A percentile compares a stretch with the other conserved stretches of the same genome.
These are phyloP conservation scores for Eulemur coronatus DNA, from an alignment of 2,797 vertebrate genomes.

Conservation along the genomic window DNA sequence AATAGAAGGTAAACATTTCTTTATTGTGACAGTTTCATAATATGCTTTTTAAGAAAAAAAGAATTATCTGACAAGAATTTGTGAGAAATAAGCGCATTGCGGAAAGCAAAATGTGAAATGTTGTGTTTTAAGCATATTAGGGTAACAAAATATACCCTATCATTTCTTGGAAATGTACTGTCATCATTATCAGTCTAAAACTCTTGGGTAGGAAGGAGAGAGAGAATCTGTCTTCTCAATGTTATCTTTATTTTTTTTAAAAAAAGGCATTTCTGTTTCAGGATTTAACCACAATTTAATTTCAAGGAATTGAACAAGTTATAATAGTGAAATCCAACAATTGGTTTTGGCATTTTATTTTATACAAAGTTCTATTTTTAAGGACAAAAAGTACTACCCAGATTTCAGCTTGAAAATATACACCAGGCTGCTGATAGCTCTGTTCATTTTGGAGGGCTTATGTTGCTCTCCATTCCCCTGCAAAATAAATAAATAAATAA, in stretches of 20 bases:
- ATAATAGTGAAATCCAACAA: background rate
- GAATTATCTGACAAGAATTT: background rate
- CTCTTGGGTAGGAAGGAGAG: background rate
- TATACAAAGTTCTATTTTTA: background rate
- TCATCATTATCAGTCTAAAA: background rate
- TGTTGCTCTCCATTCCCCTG: background rate
- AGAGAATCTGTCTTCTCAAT: background rate
- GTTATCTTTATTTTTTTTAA: background rate
- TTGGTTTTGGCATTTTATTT: background rate
- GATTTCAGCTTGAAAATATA: background rate
- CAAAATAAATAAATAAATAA: background rate
- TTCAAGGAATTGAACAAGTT: background rate
- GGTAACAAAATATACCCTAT: background rate
- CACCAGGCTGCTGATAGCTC: background rate
- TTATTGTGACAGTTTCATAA: background rate
- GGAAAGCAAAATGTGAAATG: background rate
- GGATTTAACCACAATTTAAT: background rate
- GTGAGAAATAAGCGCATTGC: background rate
- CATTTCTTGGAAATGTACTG: background rate
- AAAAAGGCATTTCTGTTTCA: background rate
- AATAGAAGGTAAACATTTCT: background rate
- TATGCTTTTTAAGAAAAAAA: background rate
- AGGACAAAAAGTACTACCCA: background rate
- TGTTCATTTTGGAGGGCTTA: background rate
- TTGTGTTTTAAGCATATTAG: background rate